Evolutionary conservation across 2,113 vertebrate species (phyloP), one percentile per base, ranked within the genome.

Genomic region (Phocoena sinus): DNA sequence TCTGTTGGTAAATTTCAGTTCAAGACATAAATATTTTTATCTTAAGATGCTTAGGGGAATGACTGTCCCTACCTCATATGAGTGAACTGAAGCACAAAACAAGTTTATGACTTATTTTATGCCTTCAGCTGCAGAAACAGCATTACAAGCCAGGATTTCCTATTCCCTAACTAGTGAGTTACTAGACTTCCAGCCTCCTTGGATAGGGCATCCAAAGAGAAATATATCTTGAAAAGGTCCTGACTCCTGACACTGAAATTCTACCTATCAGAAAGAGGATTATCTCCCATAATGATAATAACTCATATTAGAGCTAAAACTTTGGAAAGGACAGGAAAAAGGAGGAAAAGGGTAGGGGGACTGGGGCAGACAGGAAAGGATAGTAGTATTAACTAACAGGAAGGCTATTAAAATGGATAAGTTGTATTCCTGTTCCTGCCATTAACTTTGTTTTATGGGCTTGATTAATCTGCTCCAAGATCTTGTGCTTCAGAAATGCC

Each of bases 21-120:
- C 36, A 87, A 92, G 36, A 84, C 44, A 10, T 38, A 87, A 38
- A 53, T 89, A 95, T 80, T 83, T 94, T 41, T 91, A 26, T 63
- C 68, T 88, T 65, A 88, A 62, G 63, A 92, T 68, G 26, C 47
- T 96, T 63, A 65, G n/a, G 21, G 25, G 53, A 89, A 36, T 89
- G 31, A 85, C 47, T 89, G 18, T 60, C 17, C 38, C 47, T 93
- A 77, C 38, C 73, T 71, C 67, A 10, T 15, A 58, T 28, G 21
- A 87, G 44, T 91, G 50, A 95, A 50, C 7, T 96, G 90, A 97
- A 96, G 85, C 91, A 97, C 47, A 95, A 67, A 95, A 93, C 41
- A 84, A 25, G 38, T 88, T 90, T 88, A 76, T 65, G 31, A 96
- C 41, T 91, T 74, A 79, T 82, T 79, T 80, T 58, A 87, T 25